These are phyloP conservation scores for Potamarius usumacintae DNA, from an alignment of 2,113 vertebrate species.

Conservation along the genomic window DNA sequence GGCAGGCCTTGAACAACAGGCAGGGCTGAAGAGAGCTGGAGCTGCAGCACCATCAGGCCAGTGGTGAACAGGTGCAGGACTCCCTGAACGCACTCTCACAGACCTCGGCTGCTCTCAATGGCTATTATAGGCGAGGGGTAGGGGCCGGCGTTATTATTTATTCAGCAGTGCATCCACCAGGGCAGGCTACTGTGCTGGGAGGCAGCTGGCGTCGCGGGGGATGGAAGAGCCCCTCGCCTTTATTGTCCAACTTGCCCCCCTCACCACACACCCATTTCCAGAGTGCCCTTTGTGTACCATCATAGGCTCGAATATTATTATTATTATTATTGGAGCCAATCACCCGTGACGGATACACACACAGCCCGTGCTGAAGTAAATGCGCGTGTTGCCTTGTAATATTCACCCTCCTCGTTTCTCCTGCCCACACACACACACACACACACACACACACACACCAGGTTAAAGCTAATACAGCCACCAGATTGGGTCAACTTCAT, in stretches of 20 bases:
- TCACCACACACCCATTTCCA: slow-evolving; percentile 48
- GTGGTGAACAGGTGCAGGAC: slow-evolving; percentile 56
- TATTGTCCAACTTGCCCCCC: slow-evolving; percentile 62
- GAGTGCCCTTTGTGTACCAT: slow-evolving; percentile 38
- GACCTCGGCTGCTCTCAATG: slow-evolving; percentile 45
- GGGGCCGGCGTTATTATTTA: slow-evolving; percentile 76
- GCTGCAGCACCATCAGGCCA: slow-evolving; percentile 58
- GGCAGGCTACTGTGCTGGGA: slow-evolving; percentile 51
- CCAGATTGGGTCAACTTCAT: slow-evolving; percentile 60
- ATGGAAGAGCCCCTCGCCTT: slow-evolving; percentile 59
- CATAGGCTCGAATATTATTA: slow-evolving; percentile 29
- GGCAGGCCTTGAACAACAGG: slow-evolving; percentile 35
- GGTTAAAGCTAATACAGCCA: slow-evolving; percentile 49
- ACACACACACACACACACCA: slow-evolving; percentile 25
- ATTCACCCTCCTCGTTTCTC: background rate
- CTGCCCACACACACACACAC: slow-evolving; percentile 13
- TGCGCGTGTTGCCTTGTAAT: slow-evolving; percentile 56
- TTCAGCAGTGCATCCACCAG: slow-evolving; percentile 71
- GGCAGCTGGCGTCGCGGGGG: slow-evolving; percentile 71
- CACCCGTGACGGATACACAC: slow-evolving; percentile 28
- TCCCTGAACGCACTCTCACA: slow-evolving; percentile 31
- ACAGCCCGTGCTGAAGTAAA: slow-evolving; percentile 64
- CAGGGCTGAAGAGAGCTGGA: slow-evolving; percentile 21
- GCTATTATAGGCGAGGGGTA: slow-evolving; percentile 72
- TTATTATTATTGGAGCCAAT: slow-evolving; percentile 20